Percentiles rank a stretch among this genome's conserved stretches.
Evolutionary conservation across 1,140 invertebrate species (phyloP).

Genomic region (Pseudomyrmex dendroicus): DNA sequence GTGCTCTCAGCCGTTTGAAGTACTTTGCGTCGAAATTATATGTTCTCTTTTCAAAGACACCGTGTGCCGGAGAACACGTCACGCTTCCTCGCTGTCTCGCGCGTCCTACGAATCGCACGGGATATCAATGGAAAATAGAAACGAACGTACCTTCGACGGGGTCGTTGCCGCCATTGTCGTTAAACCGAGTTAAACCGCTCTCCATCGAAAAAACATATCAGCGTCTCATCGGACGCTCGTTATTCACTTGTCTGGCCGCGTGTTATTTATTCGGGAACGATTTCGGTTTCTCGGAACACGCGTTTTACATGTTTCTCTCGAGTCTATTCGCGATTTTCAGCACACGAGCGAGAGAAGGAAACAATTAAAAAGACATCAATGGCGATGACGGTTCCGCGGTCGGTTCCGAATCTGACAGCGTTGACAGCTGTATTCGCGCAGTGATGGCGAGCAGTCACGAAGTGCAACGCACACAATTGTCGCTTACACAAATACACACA

Average conservation of each 20-base stretch:
- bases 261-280: background rate
- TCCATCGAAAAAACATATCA: conserved; percentile 81
- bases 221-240: conserved; percentile 73
- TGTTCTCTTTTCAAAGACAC: too few species aligned
- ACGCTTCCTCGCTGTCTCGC: too few species aligned
- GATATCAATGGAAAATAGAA: background rate
- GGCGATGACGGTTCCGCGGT: background rate
- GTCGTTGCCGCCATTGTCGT: conserved; percentile 84
- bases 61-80: too few species aligned
- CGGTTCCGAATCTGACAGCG: background rate
- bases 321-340: background rate
- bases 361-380: background rate
- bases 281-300: background rate
- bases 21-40: too few species aligned
- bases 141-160: conserved; percentile 81
- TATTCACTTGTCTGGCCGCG: conserved; percentile 10
- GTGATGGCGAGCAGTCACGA: conserved; percentile 2
- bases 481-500: background rate
- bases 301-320: conserved; percentile 39
- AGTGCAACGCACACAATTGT: conserved; percentile 24
- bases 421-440: conserved; percentile 24
- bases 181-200: conserved; percentile 80
- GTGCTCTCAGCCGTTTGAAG: too few species aligned
- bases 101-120: background rate
- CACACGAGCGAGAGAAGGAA: background rate